phyloP scores from a whole-genome alignment of 2,888 invertebrate genomes.

The Lymantria dispar region DNA sequence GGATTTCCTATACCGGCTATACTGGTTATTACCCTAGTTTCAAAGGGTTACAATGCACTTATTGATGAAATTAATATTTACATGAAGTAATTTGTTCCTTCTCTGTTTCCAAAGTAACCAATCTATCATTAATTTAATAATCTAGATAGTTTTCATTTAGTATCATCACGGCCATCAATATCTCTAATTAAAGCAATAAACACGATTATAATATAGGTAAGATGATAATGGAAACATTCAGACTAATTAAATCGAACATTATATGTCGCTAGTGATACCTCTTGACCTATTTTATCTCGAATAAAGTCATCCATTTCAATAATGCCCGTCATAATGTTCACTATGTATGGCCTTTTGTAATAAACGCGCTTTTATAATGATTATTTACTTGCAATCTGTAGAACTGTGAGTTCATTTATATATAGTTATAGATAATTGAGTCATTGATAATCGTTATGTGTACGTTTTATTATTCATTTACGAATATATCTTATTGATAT shows the following conservation, averaged over 20 bases:
- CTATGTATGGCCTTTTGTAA: slow-evolving; percentile 56
- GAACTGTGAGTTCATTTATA: slow-evolving; percentile 17
- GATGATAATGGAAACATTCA: slow-evolving; percentile 68
- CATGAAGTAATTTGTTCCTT: too few relatives aligned
- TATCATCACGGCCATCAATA: neutral
- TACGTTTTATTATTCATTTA: slow-evolving; percentile 33
- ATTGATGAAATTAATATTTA: too few relatives aligned
- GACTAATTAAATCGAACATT: slow-evolving; percentile 74
- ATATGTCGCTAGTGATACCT: slow-evolving; percentile 67
- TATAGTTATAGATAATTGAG: slow-evolving; percentile 31
- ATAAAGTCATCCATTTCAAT: slow-evolving; percentile 79
- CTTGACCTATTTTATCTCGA: slow-evolving; percentile 70
- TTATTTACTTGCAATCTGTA: slow-evolving; percentile 35
- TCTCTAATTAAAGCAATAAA: slow-evolving; percentile 3
- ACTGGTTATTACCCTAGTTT: too few relatives aligned
- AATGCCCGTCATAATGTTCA: slow-evolving; percentile 63
- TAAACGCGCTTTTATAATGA: slow-evolving; percentile 59
- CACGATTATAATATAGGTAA: slow-evolving; percentile 6
- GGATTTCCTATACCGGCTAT: too few relatives aligned
- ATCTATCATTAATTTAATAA: too few relatives aligned
- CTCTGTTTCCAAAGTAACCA: too few relatives aligned
- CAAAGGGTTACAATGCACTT: too few relatives aligned
- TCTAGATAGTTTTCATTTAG: neutral
- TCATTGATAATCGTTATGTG: slow-evolving; percentile 31
- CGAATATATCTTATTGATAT: slow-evolving; percentile 23